Evolutionary conservation across 2,888 invertebrate genomes (phyloP).

Genomic region (Drosophila monieri): DNA sequence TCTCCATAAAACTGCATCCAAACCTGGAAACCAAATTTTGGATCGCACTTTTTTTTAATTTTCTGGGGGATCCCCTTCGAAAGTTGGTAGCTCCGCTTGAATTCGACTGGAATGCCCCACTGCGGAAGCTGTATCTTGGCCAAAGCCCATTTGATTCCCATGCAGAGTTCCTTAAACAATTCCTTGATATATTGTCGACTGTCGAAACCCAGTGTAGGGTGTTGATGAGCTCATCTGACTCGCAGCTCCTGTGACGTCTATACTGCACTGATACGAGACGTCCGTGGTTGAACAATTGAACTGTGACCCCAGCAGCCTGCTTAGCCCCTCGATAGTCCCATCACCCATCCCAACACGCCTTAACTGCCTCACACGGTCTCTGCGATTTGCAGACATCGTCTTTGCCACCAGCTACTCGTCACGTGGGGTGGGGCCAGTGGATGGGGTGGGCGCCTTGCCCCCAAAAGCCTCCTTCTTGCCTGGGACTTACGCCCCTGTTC

Average conservation of each 20-base stretch:
- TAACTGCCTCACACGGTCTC: slow-evolving; percentile 8
- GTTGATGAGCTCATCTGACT: too few species aligned
- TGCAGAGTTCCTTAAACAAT: too few species aligned
- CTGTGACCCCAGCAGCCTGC: slow-evolving; percentile 5
- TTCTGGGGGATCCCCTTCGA: too few species aligned
- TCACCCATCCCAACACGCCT: not conserved
- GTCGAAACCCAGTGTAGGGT: not conserved
- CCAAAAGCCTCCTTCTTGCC: slow-evolving; percentile 1
- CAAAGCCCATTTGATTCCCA: too few species aligned
- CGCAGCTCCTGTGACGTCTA: slow-evolving; percentile 26
- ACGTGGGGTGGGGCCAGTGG: slow-evolving; percentile 59
- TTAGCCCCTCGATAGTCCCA: not conserved
- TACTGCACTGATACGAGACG: slow-evolving; percentile 13
- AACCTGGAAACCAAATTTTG: too few species aligned
- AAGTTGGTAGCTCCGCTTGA: too few species aligned
- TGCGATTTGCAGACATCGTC: slow-evolving; percentile 29
- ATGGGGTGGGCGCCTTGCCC: not conserved
- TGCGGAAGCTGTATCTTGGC: too few species aligned
- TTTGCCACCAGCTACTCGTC: slow-evolving; percentile 44
- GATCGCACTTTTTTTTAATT: too few species aligned
- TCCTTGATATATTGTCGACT: too few species aligned
- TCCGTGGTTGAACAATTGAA: slow-evolving; percentile 42
- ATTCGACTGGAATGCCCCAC: too few species aligned
- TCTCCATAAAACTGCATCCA: too few species aligned
- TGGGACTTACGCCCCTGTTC: slow-evolving; percentile 23